A percentile compares a stretch with the other conserved stretches of the same genome.
phyloP scores from a whole-genome alignment of 2,797 vertebrate genomes.

The Onychomys arenicola region DNA sequence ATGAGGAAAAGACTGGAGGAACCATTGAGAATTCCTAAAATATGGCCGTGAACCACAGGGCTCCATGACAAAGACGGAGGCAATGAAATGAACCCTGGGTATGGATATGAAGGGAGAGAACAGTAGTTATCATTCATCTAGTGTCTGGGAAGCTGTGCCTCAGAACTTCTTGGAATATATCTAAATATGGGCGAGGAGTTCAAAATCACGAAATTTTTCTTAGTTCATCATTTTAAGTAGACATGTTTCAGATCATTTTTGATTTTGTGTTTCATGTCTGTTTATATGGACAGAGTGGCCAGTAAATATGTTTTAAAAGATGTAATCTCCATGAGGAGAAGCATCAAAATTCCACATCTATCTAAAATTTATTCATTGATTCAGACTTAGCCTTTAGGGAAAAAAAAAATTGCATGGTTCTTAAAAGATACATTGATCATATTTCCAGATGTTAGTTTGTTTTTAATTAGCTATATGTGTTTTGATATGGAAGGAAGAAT shows the following conservation, averaged over 20 bases:
- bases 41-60: background rate
- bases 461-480: slow-evolving; percentile 55
- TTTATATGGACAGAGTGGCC: background rate
- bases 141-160: background rate
- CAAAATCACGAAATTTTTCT: background rate
- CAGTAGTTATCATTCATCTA: background rate
- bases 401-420: background rate
- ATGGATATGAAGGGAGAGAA: background rate
- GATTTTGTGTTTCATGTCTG: background rate
- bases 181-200: background rate
- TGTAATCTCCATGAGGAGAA: background rate
- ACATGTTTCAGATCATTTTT: background rate
- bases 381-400: background rate
- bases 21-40: slow-evolving; percentile 20
- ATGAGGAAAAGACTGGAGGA: background rate
- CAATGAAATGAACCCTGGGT: background rate
- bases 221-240: background rate
- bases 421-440: background rate
- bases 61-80: background rate
- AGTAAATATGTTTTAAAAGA: background rate
- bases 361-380: background rate
- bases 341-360: background rate
- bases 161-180: background rate
- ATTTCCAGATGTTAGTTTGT: slow-evolving; percentile 30
- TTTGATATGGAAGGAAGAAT: background rate